Evolutionary conservation across 1,140 invertebrate species (phyloP), one percentile per base, ranked within the genome.

Genomic region (Pararge aegeria): DNA sequence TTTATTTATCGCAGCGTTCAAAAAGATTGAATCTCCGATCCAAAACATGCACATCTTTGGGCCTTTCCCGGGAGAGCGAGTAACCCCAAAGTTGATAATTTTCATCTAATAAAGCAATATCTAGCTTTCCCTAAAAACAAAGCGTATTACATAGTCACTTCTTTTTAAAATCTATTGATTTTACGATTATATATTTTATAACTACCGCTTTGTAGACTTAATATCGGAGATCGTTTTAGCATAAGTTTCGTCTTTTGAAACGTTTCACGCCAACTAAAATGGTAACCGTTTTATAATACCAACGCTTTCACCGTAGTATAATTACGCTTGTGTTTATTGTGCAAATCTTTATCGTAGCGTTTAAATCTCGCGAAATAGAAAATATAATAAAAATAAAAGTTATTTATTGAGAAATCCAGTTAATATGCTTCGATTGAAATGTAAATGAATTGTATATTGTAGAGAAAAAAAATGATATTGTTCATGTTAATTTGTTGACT

Each of bases 381-480:
- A 46, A 46, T 46, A 20, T 46, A 46, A 44, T 44, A 70, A 70
- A 68, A 53, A 27, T 19, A 56, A 62, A 53, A 56, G 38, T 46
- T 78, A 75, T 78, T 68, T 70, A 73, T 75, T 77, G 68, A 73
- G 61, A 76, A 71, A 72, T 68, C 68, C 68, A 64, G 62, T 61
- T 76, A 67, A 72, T 73, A 66, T 75, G 86, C 86, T 87, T 84
- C 73, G 61, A 79, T 83, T 73, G 62, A 81, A 42, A 80, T 87
- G 80, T 87, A 83, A 78, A 83, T 78, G 73, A 76, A 82, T 82
- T 85, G 84, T 86, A 86, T 83, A 86, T 83, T 86, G 71, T 79
- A 82, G 72, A 70, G 76, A 78, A 73, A 73, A 68, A 77, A 81
- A 81, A 79, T 74, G 70, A 66, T 80, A 85, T 80, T 78, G 75